Evolutionary conservation across 2,888 invertebrate species (phyloP).

Genomic region (Pseudeuparius sepicola): DNA sequence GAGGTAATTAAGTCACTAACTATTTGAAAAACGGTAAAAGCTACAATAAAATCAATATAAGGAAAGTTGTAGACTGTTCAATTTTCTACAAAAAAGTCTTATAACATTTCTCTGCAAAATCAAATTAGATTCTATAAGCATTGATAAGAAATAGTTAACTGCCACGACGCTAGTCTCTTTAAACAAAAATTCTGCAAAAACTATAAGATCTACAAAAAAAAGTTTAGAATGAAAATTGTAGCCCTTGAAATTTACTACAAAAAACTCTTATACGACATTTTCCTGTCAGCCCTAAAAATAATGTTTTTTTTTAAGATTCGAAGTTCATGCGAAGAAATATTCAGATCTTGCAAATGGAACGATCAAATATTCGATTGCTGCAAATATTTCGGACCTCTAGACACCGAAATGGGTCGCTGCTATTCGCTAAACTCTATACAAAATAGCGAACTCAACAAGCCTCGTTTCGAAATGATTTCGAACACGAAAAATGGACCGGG

Average conservation of each 20-base stretch:
- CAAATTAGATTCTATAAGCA: no score
- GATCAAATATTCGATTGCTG: slow-evolving; percentile 52
- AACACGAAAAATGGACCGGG: slow-evolving; percentile 56
- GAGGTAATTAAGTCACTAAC: slow-evolving; percentile 33
- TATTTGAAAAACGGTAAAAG: neutral
- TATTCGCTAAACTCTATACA: slow-evolving; percentile 58
- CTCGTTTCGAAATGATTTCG: slow-evolving; percentile 47
- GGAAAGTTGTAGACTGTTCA: no score
- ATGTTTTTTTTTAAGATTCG: no score
- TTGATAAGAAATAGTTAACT: no score
- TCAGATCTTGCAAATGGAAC: slow-evolving; percentile 54
- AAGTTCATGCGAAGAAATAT: slow-evolving; percentile 46
- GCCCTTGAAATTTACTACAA: no score
- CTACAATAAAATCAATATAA: no score
- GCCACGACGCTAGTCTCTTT: no score
- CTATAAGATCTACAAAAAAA: no score
- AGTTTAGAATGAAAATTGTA: no score
- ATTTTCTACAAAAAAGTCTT: slow-evolving; percentile 1
- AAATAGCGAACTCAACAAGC: slow-evolving; percentile 38
- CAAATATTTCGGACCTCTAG: slow-evolving; percentile 50
- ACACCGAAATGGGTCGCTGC: slow-evolving; percentile 58
- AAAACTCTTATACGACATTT: no score
- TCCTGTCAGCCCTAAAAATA: no score
- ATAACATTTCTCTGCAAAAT: neutral
- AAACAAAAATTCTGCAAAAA: no score